Evolutionary conservation across 2,888 invertebrate species (phyloP).

Genomic region (Agapetus fuscipes): DNA sequence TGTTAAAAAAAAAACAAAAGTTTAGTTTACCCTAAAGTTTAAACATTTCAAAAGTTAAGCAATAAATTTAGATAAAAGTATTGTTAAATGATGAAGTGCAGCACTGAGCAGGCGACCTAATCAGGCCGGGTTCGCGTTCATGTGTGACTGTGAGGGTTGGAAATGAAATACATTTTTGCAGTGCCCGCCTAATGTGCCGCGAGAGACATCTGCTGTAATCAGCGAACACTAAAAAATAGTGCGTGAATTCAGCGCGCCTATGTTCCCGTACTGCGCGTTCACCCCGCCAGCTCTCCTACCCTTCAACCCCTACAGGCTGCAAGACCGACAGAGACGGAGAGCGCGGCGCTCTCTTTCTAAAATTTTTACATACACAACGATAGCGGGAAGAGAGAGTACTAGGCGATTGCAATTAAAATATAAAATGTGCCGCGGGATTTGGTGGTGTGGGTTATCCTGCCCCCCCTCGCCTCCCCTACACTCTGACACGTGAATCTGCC

Average conservation of each 20-base stretch:
- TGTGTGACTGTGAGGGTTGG: slow-evolving; percentile 5
- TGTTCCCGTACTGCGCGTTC: too few species aligned
- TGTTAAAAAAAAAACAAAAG: too few species aligned
- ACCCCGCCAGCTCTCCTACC: too few species aligned
- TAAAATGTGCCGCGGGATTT: slow-evolving; percentile 20
- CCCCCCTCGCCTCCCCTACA: too few species aligned
- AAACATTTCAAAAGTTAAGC: too few species aligned
- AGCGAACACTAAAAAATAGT: slow-evolving; percentile 56
- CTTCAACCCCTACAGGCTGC: too few species aligned
- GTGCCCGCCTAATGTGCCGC: slow-evolving; percentile 29
- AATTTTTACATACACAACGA: slow-evolving; percentile 18
- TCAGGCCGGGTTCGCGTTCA: slow-evolving; percentile 6
- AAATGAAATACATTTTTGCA: slow-evolving; percentile 11
- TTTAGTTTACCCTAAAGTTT: too few species aligned
- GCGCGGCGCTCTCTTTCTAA: slow-evolving; percentile 16
- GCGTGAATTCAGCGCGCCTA: slow-evolving; percentile 36
- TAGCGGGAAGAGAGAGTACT: slow-evolving; percentile 7
- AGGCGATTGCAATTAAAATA: slow-evolving; percentile 22
- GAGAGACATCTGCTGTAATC: slow-evolving; percentile 57
- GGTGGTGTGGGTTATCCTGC: slow-evolving; percentile 6
- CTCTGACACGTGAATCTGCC: slow-evolving; percentile 9
- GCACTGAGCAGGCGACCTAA: too few species aligned
- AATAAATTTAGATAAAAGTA: too few species aligned
- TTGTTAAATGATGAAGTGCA: too few species aligned
- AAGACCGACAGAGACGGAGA: slow-evolving; percentile 18